phyloP scores from a whole-genome alignment of 2,888 invertebrate genomes.

The Adela reaumurella region DNA sequence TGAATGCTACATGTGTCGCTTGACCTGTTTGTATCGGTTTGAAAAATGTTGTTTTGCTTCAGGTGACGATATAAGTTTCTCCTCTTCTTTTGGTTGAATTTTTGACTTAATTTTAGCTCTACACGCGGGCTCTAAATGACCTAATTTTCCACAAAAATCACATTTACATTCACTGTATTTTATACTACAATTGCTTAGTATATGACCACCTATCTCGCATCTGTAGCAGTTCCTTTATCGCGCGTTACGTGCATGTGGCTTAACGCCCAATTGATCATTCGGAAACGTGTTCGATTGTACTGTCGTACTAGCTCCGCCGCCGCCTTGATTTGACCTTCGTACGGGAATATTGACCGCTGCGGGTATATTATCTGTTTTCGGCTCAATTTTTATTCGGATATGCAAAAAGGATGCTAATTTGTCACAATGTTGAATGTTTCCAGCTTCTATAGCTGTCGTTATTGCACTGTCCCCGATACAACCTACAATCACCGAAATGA shows the following conservation, averaged over 20 bases:
- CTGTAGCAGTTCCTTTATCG: no score
- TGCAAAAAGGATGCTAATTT: no score
- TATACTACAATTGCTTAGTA: background rate
- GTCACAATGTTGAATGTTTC: constrained; percentile 13
- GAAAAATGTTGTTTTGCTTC: background rate
- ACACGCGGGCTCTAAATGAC: background rate
- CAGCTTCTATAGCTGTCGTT: constrained; percentile 13
- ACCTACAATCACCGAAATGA: constrained; percentile 12
- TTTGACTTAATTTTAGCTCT: background rate
- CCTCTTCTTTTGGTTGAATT: background rate
- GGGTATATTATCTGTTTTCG: background rate
- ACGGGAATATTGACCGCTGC: no score
- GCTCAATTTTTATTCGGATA: constrained; percentile 3
- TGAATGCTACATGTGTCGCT: no score
- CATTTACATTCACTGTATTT: background rate
- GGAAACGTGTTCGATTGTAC: no score
- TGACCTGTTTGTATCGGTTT: background rate
- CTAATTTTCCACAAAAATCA: background rate
- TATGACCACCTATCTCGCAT: no score
- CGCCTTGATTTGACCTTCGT: no score
- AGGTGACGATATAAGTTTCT: background rate
- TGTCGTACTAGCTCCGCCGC: no score
- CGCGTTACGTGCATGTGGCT: no score
- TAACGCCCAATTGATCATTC: no score
- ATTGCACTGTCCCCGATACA: constrained; percentile 13